Evolutionary conservation across 2,113 vertebrate genomes (phyloP).

Genomic region (Misgurnus anguillicaudatus): DNA sequence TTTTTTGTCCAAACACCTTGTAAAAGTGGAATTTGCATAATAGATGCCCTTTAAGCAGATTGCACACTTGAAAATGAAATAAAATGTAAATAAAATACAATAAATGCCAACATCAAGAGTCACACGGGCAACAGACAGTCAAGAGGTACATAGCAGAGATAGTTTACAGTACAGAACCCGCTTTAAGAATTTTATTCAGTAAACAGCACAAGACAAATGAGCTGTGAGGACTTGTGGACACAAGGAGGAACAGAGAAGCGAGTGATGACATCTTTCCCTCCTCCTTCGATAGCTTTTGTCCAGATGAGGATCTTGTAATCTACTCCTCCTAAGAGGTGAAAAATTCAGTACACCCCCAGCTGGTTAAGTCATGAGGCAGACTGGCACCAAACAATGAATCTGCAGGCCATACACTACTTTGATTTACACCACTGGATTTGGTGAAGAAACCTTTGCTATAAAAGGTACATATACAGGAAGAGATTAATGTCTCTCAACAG

Average conservation of each 20-base stretch:
- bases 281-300: conserved; percentile 27
- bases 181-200: conserved; percentile 49
- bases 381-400: conserved; percentile 21
- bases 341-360: background rate
- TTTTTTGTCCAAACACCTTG: no score
- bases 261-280: conserved; percentile 24
- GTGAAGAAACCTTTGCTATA: conserved; percentile 32
- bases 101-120: conserved; percentile 31
- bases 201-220: conserved; percentile 56
- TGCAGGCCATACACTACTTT: conserved; percentile 14
- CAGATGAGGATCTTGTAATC: conserved; percentile 11
- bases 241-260: conserved; percentile 33
- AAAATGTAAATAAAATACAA: background rate
- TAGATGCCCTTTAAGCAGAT: no score
- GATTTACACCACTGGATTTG: conserved; percentile 37
- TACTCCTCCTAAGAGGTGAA: conserved; percentile 44
- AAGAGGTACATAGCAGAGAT: conserved; percentile 30
- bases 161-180: conserved; percentile 35
- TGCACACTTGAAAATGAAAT: no score
- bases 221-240: conserved; percentile 33
- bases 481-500: conserved; percentile 28
- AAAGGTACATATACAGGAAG: conserved; percentile 25
- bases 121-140: conserved; percentile 10
- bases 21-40: no score
- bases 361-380: conserved; percentile 17